A percentile compares a stretch with the other conserved stretches of the same genome.
Evolutionary conservation across 2,113 vertebrate genomes (phyloP).

Genomic region (Marmota flaviventris): DNA sequence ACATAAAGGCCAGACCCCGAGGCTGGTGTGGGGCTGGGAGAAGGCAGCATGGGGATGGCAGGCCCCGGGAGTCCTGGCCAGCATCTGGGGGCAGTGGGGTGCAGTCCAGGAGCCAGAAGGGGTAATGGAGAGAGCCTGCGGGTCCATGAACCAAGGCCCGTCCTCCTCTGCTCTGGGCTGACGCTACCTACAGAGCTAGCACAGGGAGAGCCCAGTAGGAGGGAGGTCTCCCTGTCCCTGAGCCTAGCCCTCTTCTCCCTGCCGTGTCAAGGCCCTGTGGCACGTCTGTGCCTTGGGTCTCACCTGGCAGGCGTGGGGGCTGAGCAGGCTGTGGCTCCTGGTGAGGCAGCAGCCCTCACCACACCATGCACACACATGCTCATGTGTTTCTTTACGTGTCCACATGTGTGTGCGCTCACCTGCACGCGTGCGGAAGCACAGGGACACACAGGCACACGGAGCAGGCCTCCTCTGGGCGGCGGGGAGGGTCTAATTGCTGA

Average conservation of each 20-base stretch:
- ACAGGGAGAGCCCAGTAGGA: not conserved
- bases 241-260: not conserved
- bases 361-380: too few species aligned
- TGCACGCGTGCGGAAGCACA: not conserved
- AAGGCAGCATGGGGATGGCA: rapidly evolving
- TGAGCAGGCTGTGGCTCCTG: not conserved
- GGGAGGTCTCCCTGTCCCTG: rapidly evolving
- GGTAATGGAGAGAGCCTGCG: too few species aligned
- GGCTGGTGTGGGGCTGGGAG: too few species aligned
- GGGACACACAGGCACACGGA: not conserved
- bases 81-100: not conserved
- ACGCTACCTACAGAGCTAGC: rapidly evolving
- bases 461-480: constrained; percentile 81
- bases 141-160: not conserved
- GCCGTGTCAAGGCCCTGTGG: not conserved
- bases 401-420: not conserved
- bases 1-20: not conserved
- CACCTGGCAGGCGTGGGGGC: not conserved
- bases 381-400: rapidly evolving
- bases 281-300: rapidly evolving
- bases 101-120: not conserved
- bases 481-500: constrained; percentile 84
- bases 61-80: too few species aligned
- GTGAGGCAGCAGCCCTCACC: too few species aligned
- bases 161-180: too few species aligned